Percentiles rank a stretch among this genome's conserved stretches.
Evolutionary conservation across 2,888 invertebrate genomes (phyloP).

Genomic region (Orthonychiurus folsomi): DNA sequence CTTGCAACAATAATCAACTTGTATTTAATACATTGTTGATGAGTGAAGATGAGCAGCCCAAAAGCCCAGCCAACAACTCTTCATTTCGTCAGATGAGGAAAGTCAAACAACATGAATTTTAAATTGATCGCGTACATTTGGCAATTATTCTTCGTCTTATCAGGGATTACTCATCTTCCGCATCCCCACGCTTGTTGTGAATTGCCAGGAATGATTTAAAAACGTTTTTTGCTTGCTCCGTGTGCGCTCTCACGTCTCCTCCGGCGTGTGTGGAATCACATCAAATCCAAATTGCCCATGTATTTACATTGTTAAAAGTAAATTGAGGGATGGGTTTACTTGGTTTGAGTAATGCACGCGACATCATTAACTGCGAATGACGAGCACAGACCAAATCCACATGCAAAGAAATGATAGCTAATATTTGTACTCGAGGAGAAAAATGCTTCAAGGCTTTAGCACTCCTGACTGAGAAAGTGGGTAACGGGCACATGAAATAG

Average conservation of each 20-base stretch:
- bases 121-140: not conserved
- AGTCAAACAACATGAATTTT: not conserved
- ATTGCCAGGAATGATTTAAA: not conserved
- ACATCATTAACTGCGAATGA: too few species aligned
- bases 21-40: not conserved
- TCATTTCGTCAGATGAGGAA: not conserved
- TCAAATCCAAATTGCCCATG: not conserved
- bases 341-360: not conserved
- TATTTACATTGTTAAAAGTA: not conserved
- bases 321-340: not conserved
- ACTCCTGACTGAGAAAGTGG: not conserved
- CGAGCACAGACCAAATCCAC: too few species aligned
- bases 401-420: too few species aligned
- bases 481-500: slow-evolving; percentile 1
- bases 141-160: not conserved
- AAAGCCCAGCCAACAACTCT: not conserved
- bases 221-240: not conserved
- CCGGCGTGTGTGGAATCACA: not conserved
- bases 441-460: too few species aligned
- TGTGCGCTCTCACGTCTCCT: too few species aligned
- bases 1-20: not conserved
- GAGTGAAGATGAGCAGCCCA: not conserved
- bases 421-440: too few species aligned
- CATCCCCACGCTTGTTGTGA: not conserved
- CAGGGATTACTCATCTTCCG: not conserved